A percentile compares a stretch with the other conserved stretches of the same genome.
Conservation (phyloP, 2,797 vertebrate species). For the Halcyon leucocephala region DNA sequence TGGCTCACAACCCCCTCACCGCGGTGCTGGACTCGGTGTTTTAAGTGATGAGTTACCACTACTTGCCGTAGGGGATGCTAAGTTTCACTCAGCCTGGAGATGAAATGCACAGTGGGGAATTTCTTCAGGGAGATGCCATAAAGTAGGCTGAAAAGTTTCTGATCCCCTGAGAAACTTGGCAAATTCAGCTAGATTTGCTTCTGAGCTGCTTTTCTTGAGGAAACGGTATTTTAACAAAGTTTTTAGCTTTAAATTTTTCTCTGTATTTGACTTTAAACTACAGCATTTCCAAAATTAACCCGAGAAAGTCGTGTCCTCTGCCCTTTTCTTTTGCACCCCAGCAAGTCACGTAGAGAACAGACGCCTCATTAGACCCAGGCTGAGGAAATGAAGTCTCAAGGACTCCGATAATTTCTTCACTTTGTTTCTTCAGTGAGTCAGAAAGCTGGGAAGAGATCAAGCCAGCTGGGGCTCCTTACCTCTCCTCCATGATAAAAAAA, state of each 20-base stretch:
- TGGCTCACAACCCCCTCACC: neutral
- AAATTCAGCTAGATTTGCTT: neutral
- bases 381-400: neutral
- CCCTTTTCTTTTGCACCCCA: neutral
- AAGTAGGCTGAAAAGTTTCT: neutral
- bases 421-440: neutral
- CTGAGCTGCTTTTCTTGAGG: neutral
- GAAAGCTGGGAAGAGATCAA: neutral
- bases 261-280: neutral
- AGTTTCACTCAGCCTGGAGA: neutral
- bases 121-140: neutral
- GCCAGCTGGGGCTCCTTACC: neutral
- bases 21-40: neutral
- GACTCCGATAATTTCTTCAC: neutral
- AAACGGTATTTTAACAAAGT: accelerated
- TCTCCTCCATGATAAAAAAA: neutral
- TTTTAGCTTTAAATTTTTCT: neutral
- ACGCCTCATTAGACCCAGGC: neutral
- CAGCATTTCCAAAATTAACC: neutral
- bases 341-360: too few species aligned
- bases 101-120: neutral
- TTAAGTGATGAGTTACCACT: neutral
- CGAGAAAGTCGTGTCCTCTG: neutral
- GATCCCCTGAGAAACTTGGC: neutral
- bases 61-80: neutral